Evolutionary conservation across 92 coral and sea anemone species (phyloP).

Genomic region (Siderastrea radians): DNA sequence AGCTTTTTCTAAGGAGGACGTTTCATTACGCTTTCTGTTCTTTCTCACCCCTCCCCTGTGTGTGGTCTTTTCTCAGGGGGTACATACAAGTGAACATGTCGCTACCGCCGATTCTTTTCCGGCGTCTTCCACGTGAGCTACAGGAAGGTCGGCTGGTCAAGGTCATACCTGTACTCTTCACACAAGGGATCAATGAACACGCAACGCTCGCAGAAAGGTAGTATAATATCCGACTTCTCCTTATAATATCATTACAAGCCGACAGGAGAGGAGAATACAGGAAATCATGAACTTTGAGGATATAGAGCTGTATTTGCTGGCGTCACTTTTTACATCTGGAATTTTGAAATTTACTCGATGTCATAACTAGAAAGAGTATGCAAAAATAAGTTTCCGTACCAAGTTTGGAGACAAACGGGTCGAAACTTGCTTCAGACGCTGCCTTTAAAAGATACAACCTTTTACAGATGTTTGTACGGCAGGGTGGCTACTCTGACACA

Average conservation of each 20-base stretch:
- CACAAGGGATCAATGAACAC: conserved; percentile 99
- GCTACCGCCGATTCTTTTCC: conserved; percentile 79
- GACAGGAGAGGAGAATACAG: neutral
- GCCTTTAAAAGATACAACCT: too few relatives aligned
- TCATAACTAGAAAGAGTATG: too few relatives aligned
- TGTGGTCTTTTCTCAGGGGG: conserved; percentile 60
- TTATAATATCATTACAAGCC: neutral
- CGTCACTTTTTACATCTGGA: neutral
- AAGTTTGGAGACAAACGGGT: too few relatives aligned
- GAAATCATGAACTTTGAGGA: neutral
- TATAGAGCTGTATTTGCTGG: neutral
- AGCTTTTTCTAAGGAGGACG: too few relatives aligned
- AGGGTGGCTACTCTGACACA: too few relatives aligned
- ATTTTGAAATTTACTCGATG: too few relatives aligned
- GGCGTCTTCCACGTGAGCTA: conserved; percentile 82
- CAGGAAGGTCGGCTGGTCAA: conserved; percentile 89
- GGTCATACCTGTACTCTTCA: conserved; percentile 92
- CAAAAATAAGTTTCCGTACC: too few relatives aligned
- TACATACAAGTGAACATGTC: conserved; percentile 91
- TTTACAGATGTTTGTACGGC: too few relatives aligned
- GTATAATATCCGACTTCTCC: neutral
- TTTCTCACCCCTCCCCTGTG: neutral
- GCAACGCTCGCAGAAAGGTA: conserved; percentile 99
- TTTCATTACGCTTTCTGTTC: neutral
- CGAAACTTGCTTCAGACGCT: too few relatives aligned